phyloP scores from a whole-genome alignment of 2,113 vertebrate species.

The Noturus placidus region DNA sequence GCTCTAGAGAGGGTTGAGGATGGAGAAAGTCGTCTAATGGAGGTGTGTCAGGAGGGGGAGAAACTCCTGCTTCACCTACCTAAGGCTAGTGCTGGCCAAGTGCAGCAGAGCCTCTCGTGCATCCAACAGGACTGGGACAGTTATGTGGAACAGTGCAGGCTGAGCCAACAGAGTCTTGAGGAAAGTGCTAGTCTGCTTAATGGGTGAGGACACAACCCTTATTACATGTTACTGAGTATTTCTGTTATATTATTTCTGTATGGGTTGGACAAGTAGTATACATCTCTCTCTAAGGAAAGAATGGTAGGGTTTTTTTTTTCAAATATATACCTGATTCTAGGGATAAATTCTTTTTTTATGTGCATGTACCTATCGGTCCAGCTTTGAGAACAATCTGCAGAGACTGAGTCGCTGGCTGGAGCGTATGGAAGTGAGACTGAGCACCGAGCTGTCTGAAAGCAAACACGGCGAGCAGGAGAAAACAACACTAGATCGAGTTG shows the following conservation, averaged over 20 bases:
- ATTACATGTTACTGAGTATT: background rate
- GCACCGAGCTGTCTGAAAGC: constrained; percentile 79
- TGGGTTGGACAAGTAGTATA: background rate
- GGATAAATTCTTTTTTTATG: background rate
- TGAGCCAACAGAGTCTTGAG: constrained; percentile 85
- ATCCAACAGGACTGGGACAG: constrained; percentile 87
- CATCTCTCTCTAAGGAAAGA: background rate
- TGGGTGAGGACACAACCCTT: constrained; percentile 57
- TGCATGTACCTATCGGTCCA: constrained; percentile 58
- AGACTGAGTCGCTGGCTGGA: constrained; percentile 86
- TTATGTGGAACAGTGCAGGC: constrained; percentile 86
- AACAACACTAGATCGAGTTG: constrained; percentile 83
- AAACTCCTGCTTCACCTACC: constrained; percentile 83
- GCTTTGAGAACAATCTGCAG: constrained; percentile 87
- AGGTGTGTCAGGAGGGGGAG: constrained; percentile 86
- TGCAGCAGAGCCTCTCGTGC: constrained; percentile 86
- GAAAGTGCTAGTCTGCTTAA: constrained; percentile 80
- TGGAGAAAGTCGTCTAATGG: constrained; percentile 82
- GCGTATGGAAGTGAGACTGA: constrained; percentile 85
- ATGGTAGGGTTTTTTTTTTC: background rate
- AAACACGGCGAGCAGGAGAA: constrained; percentile 84
- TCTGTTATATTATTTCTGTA: background rate
- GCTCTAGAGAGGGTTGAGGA: constrained; percentile 82
- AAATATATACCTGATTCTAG: background rate
- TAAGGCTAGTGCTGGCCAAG: constrained; percentile 78